A percentile compares a stretch with the other conserved stretches of the same genome.
Conservation (phyloP, 1,140 invertebrate species). For the Drosophila busckii region DNA sequence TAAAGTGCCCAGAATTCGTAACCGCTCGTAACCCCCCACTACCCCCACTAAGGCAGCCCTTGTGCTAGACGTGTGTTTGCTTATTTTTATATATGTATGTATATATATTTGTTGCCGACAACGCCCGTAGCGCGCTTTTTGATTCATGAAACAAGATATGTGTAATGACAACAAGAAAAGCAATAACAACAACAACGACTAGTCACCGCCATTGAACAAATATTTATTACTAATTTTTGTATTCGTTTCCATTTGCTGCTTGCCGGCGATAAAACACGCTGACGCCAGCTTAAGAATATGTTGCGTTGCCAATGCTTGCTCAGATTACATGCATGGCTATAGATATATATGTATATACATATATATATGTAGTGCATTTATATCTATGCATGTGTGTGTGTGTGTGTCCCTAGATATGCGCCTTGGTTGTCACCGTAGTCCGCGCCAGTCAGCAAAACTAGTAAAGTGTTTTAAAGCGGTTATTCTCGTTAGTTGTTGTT, state of each 20-base stretch:
- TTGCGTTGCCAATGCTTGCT: slow-evolving; percentile 24
- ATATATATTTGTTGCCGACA: not conserved
- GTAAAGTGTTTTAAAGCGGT: slow-evolving; percentile 41
- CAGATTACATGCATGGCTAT: slow-evolving; percentile 37
- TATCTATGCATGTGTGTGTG: too few species aligned
- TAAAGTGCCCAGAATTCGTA: slow-evolving; percentile 31
- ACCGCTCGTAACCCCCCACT: slow-evolving; percentile 14
- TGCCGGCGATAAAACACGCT: slow-evolving; percentile 45
- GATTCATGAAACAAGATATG: slow-evolving; percentile 36
- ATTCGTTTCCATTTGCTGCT: slow-evolving; percentile 26
- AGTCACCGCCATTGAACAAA: slow-evolving; percentile 56
- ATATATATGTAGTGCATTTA: slow-evolving; percentile 11
- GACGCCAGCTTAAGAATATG: slow-evolving; percentile 48
- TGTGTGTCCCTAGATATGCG: slow-evolving; percentile 3
- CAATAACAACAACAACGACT: slow-evolving; percentile 1
- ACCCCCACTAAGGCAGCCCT: slow-evolving; percentile 2
- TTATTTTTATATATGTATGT: not conserved
- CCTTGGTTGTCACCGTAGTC: slow-evolving; percentile 21
- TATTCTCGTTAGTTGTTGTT: slow-evolving; percentile 57
- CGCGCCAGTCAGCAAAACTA: slow-evolving; percentile 26
- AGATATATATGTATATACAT: not conserved
- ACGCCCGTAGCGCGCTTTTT: too few species aligned
- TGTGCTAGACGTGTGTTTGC: too few species aligned
- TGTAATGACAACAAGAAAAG: slow-evolving; percentile 10
- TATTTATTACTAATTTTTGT: slow-evolving; percentile 62